phyloP scores from a whole-genome alignment of 1,140 invertebrate genomes.

The Drosophila auraria region DNA sequence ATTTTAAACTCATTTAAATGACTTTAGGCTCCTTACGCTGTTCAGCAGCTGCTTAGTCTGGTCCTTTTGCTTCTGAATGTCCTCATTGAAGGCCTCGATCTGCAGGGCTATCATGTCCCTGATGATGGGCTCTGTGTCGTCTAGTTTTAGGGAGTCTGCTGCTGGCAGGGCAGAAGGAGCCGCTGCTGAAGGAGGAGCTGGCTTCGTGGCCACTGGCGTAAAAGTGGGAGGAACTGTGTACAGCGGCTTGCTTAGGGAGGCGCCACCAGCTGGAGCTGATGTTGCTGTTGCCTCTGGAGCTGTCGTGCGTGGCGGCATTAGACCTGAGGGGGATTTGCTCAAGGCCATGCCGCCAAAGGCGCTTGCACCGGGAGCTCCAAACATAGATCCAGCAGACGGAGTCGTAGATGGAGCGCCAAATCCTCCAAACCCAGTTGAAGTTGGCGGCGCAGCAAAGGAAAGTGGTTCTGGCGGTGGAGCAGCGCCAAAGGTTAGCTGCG shows the following conservation, averaged over 20 bases:
- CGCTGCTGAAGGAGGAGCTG: not conserved
- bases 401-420: conserved; percentile 16
- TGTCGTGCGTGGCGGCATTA: not conserved
- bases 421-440: conserved; percentile 38
- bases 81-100: conserved; percentile 88
- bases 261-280: not conserved
- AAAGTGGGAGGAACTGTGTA: conserved; percentile 75
- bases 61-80: conserved; percentile 87
- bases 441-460: conserved; percentile 33
- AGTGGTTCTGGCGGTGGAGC: conserved; percentile 12
- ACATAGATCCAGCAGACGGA: conserved; percentile 3
- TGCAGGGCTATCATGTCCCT: conserved; percentile 85
- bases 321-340: conserved; percentile 2
- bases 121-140: conserved; percentile 68
- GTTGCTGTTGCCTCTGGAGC: not conserved
- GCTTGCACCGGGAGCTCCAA: conserved; percentile 7
- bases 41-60: conserved; percentile 85
- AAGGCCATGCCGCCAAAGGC: conserved; percentile 10
- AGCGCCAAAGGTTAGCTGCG: conserved; percentile 16
- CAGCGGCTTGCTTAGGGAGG: conserved; percentile 53
- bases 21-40: conserved; percentile 75
- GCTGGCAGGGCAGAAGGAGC: not conserved
- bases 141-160: conserved; percentile 35
- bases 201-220: conserved; percentile 42
- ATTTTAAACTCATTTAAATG: too few relatives aligned